These are phyloP conservation scores for Trochalopteron elliotii DNA, from an alignment of 2,113 vertebrate genomes.

Conservation along the genomic window DNA sequence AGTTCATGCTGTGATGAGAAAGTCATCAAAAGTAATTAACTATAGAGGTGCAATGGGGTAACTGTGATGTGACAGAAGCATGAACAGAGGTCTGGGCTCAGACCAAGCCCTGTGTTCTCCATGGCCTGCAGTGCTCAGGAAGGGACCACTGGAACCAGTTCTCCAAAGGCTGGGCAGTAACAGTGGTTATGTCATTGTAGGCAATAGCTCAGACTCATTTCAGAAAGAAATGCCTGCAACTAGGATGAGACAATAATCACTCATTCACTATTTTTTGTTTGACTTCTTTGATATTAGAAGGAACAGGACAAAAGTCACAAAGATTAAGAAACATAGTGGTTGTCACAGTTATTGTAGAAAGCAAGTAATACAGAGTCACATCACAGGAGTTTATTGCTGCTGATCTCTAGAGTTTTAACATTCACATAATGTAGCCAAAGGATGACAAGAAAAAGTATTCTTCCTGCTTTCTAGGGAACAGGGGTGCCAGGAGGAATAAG, in stretches of 20 bases:
- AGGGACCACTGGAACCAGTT: background rate
- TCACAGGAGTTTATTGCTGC: background rate
- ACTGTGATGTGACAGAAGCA: background rate
- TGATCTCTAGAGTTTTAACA: background rate
- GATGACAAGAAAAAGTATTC: background rate
- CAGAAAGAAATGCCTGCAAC: background rate
- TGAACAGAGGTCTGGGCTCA: background rate
- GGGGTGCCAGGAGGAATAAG: background rate
- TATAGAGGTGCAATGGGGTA: background rate
- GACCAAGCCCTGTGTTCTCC: background rate
- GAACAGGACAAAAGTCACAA: background rate
- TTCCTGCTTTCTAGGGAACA: background rate
- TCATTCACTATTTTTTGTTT: background rate
- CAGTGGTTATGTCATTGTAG: background rate
- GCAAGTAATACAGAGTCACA: background rate
- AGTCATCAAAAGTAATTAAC: constrained; percentile 70
- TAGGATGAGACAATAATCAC: background rate
- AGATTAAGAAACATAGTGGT: background rate
- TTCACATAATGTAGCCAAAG: background rate
- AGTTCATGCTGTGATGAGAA: constrained; percentile 55
- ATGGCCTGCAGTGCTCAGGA: background rate
- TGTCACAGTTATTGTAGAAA: background rate
- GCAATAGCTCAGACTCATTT: background rate
- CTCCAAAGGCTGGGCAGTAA: background rate
- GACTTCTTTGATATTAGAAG: background rate